Percentiles rank a stretch among this genome's conserved stretches.
phyloP scores from a whole-genome alignment of 1,140 invertebrate genomes.

The Halictus rubicundus region DNA sequence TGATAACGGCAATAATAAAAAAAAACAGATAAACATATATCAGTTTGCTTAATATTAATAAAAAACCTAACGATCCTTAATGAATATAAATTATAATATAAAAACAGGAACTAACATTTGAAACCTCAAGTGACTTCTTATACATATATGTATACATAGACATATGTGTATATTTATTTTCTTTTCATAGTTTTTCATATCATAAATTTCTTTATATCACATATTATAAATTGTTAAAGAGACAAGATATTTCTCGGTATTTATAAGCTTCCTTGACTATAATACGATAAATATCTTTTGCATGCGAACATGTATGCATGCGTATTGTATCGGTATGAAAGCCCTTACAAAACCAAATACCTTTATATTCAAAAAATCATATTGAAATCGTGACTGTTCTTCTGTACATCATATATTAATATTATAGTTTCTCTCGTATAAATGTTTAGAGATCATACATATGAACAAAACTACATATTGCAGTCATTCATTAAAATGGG shows the following conservation, averaged over 20 bases:
- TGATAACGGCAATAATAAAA: conserved; percentile 55
- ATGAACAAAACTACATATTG: conserved; percentile 31
- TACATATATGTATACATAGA: not conserved
- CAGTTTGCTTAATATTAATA: conserved; percentile 39
- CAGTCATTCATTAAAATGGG: conserved; percentile 34
- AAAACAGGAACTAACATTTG: conserved; percentile 6
- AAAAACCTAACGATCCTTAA: conserved; percentile 32
- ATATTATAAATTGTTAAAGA: conserved; percentile 33
- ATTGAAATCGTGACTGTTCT: not conserved
- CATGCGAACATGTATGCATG: conserved; percentile 62
- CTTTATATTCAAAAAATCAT: conserved; percentile 29
- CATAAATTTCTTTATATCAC: conserved; percentile 28
- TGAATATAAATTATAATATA: conserved; percentile 19
- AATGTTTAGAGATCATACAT: not conserved
- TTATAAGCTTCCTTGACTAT: conserved; percentile 46
- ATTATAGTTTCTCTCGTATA: not conserved
- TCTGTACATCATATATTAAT: not conserved
- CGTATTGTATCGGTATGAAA: conserved; percentile 50
- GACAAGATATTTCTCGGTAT: conserved; percentile 45
- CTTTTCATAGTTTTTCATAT: conserved; percentile 27
- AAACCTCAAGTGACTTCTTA: conserved; percentile 14
- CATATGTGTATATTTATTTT: not conserved
- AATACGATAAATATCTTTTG: conserved; percentile 48
- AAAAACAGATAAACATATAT: conserved; percentile 36
- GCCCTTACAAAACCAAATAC: not conserved